Conservation (phyloP, 2,113 vertebrate species). For the Oophaga pumilio region DNA sequence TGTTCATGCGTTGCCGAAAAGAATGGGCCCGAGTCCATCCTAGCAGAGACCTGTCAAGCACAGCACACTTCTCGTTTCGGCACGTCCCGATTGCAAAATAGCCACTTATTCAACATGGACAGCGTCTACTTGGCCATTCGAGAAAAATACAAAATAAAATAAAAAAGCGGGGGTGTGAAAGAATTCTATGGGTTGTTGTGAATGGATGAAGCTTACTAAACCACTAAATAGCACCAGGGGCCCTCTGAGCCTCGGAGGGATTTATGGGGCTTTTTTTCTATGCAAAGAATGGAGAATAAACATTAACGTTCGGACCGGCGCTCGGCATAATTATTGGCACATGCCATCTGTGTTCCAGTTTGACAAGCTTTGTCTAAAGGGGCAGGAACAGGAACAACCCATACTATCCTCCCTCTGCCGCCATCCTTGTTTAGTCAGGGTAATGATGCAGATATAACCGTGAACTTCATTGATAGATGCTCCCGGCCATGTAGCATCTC, state of each 20-base stretch:
- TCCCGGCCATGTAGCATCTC: slow-evolving; percentile 21
- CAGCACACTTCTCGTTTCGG: slow-evolving; percentile 63
- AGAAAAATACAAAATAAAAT: slow-evolving; percentile 50
- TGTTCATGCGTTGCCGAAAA: slow-evolving; percentile 69
- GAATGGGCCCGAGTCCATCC: slow-evolving; percentile 65
- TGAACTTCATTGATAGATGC: slow-evolving; percentile 46
- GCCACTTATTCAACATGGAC: slow-evolving; percentile 67
- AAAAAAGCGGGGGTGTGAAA: not conserved
- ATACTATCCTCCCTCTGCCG: not conserved
- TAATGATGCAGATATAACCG: slow-evolving; percentile 44
- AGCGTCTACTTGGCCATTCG: slow-evolving; percentile 64
- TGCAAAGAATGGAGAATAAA: slow-evolving; percentile 47
- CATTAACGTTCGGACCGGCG: slow-evolving; percentile 60
- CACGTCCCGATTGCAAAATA: slow-evolving; percentile 62
- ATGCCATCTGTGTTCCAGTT: slow-evolving; percentile 64
- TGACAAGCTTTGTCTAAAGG: slow-evolving; percentile 15
- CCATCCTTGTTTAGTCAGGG: not conserved
- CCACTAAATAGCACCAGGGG: slow-evolving; percentile 62
- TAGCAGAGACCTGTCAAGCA: slow-evolving; percentile 68
- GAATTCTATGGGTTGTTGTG: slow-evolving; percentile 67
- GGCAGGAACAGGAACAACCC: not conserved
- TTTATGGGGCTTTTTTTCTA: slow-evolving; percentile 67
- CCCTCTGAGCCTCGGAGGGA: slow-evolving; percentile 60
- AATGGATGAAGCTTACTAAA: slow-evolving; percentile 65
- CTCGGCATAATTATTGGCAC: slow-evolving; percentile 67